phyloP scores from a whole-genome alignment of 1,140 invertebrate species.

The Drosophila virilis region DNA sequence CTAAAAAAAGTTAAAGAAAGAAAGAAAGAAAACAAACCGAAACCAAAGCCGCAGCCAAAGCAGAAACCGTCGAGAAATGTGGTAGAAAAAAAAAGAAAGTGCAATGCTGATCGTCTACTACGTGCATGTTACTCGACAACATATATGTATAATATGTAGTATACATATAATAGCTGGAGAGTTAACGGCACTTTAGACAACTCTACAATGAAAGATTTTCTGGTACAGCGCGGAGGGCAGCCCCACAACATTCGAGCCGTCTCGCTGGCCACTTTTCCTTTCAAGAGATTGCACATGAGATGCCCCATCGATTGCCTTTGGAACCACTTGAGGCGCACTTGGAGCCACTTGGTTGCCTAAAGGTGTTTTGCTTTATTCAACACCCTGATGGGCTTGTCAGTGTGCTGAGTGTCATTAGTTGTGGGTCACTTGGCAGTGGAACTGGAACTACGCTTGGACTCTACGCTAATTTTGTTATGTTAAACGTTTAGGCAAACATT shows the following conservation, averaged over 20 bases:
- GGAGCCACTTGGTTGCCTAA: neutral
- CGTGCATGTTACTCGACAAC: neutral
- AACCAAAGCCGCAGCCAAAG: conserved; percentile 24
- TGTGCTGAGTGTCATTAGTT: conserved; percentile 30
- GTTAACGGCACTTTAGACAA: conserved; percentile 44
- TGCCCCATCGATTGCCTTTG: neutral
- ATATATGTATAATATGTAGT: conserved; percentile 17
- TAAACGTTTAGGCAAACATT: conserved; percentile 36
- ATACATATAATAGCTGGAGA: conserved; percentile 24
- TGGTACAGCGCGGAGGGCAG: conserved; percentile 1
- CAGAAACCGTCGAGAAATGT: conserved; percentile 36
- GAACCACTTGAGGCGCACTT: conserved; percentile 1
- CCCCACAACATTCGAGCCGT: neutral
- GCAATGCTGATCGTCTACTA: conserved; percentile 13
- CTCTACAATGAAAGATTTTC: conserved; percentile 64
- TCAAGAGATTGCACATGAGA: conserved; percentile 30
- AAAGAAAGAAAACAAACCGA: conserved; percentile 2
- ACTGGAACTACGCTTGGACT: conserved; percentile 5
- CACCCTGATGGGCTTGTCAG: neutral
- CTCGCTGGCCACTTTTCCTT: conserved; percentile 39
- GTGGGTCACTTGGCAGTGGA: conserved; percentile 12
- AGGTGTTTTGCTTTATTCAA: neutral
- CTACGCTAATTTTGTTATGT: conserved; percentile 29
- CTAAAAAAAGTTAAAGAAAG: conserved; percentile 14
- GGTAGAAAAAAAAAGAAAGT: conserved; percentile 47